A percentile compares a stretch with the other conserved stretches of the same genome.
phyloP scores from a whole-genome alignment of 2,888 invertebrate species.

The Agonopterix alstromeriana region DNA sequence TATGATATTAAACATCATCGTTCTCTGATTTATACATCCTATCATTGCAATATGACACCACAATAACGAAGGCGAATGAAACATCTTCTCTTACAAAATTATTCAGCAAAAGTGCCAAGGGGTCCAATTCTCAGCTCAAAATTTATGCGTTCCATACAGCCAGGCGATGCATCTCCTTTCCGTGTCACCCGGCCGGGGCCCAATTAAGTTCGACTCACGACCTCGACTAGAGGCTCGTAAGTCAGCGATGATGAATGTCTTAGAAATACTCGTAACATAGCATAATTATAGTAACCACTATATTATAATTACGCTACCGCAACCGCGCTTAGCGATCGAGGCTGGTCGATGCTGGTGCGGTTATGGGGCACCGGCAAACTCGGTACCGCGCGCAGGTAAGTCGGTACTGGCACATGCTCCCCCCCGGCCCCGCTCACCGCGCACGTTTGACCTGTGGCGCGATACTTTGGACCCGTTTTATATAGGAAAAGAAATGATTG shows the following conservation, averaged over 20 bases:
- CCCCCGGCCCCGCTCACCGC: too few relatives aligned
- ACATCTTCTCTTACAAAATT: constrained; percentile 24
- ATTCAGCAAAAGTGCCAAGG: constrained; percentile 52
- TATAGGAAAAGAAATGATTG: neutral
- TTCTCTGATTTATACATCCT: constrained; percentile 19
- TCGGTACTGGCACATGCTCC: too few relatives aligned
- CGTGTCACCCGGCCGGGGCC: constrained; percentile 70
- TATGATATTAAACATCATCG: neutral
- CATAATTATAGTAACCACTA: too few relatives aligned
- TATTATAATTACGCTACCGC: too few relatives aligned
- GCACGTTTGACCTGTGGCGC: too few relatives aligned
- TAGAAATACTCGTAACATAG: too few relatives aligned
- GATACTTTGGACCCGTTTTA: neutral
- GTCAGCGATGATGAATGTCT: constrained; percentile 17
- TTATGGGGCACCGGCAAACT: too few relatives aligned
- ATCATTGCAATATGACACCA: constrained; percentile 6
- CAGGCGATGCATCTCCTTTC: constrained; percentile 70
- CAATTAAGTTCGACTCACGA: constrained; percentile 76
- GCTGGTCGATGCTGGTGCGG: too few relatives aligned
- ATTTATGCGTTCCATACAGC: constrained; percentile 69
- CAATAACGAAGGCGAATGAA: constrained; percentile 15
- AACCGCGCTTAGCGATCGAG: too few relatives aligned
- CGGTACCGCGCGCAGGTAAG: too few relatives aligned
- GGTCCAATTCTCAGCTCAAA: constrained; percentile 51
- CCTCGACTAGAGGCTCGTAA: constrained; percentile 43